Evolutionary conservation across 2,797 vertebrate genomes (phyloP), one percentile per base, ranked within the genome.

Genomic region (Okamejei kenojei): DNA sequence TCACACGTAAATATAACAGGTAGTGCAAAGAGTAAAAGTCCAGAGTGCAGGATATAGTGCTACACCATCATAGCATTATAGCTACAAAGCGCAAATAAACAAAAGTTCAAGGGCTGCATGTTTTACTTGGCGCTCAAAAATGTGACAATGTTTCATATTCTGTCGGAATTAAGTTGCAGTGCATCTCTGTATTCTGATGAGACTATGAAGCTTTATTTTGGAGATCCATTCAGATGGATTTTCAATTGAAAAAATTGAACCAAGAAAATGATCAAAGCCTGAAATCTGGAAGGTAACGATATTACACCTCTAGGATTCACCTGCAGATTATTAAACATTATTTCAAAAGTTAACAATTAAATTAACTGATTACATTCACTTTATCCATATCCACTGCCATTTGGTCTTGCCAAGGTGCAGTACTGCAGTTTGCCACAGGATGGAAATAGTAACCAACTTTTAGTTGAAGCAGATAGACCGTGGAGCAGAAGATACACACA

Each of bases 361-460:
- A 92, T n/a, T 35, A 65, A 9, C 11, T 26, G 2, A 1, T 9
- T 38, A 8, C 1, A 23, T 23, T 71, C 88, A 71, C 13, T 19
- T 26, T 19, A 74, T 74, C 13, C 17, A 45, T 45, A 73, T 73
- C 17, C n/a, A n/a, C 32, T 26, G 9, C 68, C 17, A 23, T 6
- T 17, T 17, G 2, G 38, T 58, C 38, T 88, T 15, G 15, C 38
- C 38, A 45, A 58, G 8, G 1, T 92, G 68, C 9, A 74, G 61
- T 38, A 45, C 90, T 38, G 15, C 35, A 7, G 1, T 2, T 35
- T n/a, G 38, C 90, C 90, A 92, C 90, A 74, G 76, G 90, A 76
- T 92, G 71, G 90, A 76, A 76, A 7, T 17, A 74, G 26, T 7
- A 92, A 54, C 90, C 73, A 76, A 13, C 38, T 92, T 92, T 92